A percentile compares a stretch with the other conserved stretches of the same genome.
These are phyloP conservation scores for Acanthacorydalis orientalis DNA, from an alignment of 2,888 invertebrate genomes.

Conservation along the genomic window DNA sequence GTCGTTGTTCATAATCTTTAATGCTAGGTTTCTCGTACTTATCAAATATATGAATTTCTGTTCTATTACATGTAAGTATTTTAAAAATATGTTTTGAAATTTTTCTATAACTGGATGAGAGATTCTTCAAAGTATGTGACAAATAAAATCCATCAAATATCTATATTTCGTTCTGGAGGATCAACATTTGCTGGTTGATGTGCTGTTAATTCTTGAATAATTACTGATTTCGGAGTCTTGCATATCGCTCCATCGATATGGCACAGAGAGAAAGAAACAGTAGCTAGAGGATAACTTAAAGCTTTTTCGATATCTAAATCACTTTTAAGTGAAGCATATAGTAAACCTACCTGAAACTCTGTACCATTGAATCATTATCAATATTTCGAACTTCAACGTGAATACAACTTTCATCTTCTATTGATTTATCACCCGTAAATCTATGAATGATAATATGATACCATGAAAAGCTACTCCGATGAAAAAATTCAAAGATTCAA, in stretches of 20 bases:
- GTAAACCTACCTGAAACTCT: too few species aligned
- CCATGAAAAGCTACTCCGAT: too few species aligned
- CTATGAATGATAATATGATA: too few species aligned
- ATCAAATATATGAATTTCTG: conserved; percentile 16
- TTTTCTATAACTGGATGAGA: conserved; percentile 12
- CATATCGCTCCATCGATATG: conserved; percentile 14
- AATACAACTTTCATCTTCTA: too few species aligned
- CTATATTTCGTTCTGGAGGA: conserved; percentile 12
- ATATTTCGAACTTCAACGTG: too few species aligned
- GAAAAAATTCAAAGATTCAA: too few species aligned
- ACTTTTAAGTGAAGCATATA: too few species aligned
- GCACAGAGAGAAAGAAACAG: conserved; percentile 13
- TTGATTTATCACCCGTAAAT: too few species aligned
- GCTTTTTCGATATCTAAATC: conserved; percentile 14
- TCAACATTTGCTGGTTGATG: conserved; percentile 11
- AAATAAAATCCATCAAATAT: conserved; percentile 15
- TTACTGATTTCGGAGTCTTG: conserved; percentile 13
- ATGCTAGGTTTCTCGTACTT: conserved; percentile 14
- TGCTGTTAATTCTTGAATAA: conserved; percentile 11
- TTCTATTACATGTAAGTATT: conserved; percentile 12
- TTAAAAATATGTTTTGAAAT: conserved; percentile 11
- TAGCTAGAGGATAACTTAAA: conserved; percentile 14
- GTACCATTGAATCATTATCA: too few species aligned
- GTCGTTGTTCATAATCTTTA: conserved; percentile 13
- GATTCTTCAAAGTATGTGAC: conserved; percentile 12